Percentiles rank a stretch among this genome's conserved stretches.
Conservation (phyloP, 2,888 invertebrate species). For the Melikaiella ostensackeni region DNA sequence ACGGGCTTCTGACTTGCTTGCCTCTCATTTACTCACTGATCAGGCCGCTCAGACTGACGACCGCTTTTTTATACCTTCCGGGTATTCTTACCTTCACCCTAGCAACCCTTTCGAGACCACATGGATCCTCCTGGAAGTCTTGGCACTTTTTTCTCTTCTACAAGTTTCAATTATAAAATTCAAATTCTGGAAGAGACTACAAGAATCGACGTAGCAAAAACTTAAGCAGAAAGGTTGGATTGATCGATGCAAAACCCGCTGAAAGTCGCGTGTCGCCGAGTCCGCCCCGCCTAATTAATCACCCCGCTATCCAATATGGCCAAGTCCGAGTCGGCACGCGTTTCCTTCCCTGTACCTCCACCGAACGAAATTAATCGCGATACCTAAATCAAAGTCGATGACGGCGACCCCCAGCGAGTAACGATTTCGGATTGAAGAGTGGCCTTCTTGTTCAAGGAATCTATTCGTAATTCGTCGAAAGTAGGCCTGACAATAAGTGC, state of each 20-base stretch:
- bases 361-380: slow-evolving; percentile 64
- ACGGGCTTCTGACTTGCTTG: slow-evolving; percentile 68
- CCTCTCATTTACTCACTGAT: slow-evolving; percentile 69
- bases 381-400: slow-evolving; percentile 64
- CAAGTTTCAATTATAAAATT: background rate
- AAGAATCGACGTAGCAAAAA: background rate
- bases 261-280: slow-evolving; percentile 62
- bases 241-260: slow-evolving; percentile 55
- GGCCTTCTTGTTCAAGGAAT: background rate
- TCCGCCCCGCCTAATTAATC: slow-evolving; percentile 64
- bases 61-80: slow-evolving; percentile 53
- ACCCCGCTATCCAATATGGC: slow-evolving; percentile 59
- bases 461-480: slow-evolving; percentile 1
- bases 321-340: slow-evolving; percentile 55
- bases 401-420: slow-evolving; percentile 59
- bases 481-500: slow-evolving; percentile 47
- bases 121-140: background rate
- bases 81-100: background rate
- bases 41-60: slow-evolving; percentile 46
- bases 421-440: slow-evolving; percentile 57
- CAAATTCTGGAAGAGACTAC: background rate
- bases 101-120: slow-evolving; percentile 5
- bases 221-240: slow-evolving; percentile 35
- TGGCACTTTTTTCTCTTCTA: background rate
- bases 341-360: slow-evolving; percentile 50